Base-by-base conservation (phyloP, 2,888 invertebrate species). In the Rhodophaea formosa region DNA sequence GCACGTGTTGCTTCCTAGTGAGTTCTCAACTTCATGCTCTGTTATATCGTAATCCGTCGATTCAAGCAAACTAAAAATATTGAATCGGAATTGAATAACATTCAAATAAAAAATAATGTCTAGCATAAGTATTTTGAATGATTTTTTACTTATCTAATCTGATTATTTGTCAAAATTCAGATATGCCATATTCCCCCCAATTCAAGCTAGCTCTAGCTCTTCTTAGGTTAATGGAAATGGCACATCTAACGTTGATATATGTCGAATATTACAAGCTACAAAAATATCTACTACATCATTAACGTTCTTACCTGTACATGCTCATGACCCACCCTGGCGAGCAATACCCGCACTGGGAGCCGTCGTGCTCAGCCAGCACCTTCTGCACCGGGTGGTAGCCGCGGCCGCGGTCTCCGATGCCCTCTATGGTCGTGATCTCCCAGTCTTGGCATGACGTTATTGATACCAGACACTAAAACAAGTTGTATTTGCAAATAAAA, bases 321-420 rank as follows among this genome's bases (percentile, higher is more conserved):
- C 93, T 93, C 95, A 95, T 95, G 44, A 96, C 93, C 94, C 95
- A 95, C 8, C 95, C 96, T 0, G 95, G 93, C 23, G 94, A 93
- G 72, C 96, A 96, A 75, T 91, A 95, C 0, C 95, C 95, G 73
- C 95, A 95, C 76, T 95, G 95, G 0, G 93, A 93, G 0, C 95
- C 95, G 70, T 94, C 93, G 69, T 92, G 89, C 46, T 93, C 84
- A 0, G 93, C 94, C 43, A 95, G 74, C 1, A 92, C 80, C 58
- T 88, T 86, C 75, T 95, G 95, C 14, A 96, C 85, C 0, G 92
- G 88, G 69, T 95, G 94, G 74, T 95, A 95, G 0, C 95, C 95
- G 1, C 76, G 79, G 58, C 82, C 80, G 52, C 81, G 70, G 63
- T 79, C 72, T 0, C 96, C 95, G 15, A 96, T 82, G 0, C 94